These are phyloP conservation scores for Chloropsis hardwickii DNA, from an alignment of 2,113 vertebrate species.

Conservation along the genomic window DNA sequence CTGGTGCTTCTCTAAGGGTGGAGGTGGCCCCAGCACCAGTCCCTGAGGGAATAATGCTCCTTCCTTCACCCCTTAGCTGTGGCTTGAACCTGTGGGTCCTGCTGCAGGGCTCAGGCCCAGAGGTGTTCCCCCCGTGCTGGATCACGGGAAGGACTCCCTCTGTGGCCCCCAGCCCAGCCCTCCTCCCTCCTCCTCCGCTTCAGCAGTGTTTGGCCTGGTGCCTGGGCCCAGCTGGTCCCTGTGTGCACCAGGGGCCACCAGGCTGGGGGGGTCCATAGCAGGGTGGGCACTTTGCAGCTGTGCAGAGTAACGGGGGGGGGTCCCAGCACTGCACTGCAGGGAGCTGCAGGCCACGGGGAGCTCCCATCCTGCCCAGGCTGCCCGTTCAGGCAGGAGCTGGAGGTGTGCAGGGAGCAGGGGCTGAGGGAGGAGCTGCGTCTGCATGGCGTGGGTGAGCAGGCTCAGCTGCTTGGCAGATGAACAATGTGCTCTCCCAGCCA, in stretches of 20 bases:
- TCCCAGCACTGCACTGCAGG: neutral
- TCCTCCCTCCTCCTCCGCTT: neutral
- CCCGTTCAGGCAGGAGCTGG: neutral
- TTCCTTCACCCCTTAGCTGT: neutral
- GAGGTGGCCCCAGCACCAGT: neutral
- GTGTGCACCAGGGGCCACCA: fast-evolving
- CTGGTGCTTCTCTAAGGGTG: neutral
- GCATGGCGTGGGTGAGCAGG: neutral
- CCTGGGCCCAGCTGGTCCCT: neutral
- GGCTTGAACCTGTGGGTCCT: neutral
- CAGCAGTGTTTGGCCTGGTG: neutral
- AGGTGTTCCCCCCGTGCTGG: neutral
- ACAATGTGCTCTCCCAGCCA: neutral
- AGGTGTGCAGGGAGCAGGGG: neutral
- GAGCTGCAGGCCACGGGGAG: fast-evolving
- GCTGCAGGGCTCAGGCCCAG: neutral
- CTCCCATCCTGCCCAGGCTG: neutral
- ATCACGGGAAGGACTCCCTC: neutral
- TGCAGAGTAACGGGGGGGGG: neutral
- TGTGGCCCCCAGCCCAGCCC: neutral
- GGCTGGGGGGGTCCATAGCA: fast-evolving
- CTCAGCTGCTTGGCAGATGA: slow-evolving; percentile 50
- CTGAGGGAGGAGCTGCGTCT: neutral
- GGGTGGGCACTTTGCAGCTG: neutral
- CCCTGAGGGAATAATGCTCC: too few relatives aligned